Evolutionary conservation across 2,113 vertebrate genomes (phyloP).

Genomic region (Mastomys natalensis): DNA sequence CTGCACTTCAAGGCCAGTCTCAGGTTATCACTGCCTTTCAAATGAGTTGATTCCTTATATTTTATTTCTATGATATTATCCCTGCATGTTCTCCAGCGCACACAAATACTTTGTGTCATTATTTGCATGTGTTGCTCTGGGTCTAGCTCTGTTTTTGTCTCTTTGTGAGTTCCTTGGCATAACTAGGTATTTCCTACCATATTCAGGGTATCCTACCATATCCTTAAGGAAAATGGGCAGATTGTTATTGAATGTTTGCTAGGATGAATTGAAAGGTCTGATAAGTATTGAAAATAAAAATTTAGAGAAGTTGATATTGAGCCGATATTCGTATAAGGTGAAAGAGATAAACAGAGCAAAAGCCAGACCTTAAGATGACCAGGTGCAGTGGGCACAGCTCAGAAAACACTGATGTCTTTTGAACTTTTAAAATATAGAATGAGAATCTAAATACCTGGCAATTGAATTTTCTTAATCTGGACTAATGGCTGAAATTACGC

Average conservation of each 20-base stretch:
- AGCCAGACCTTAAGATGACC: background rate
- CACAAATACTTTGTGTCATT: background rate
- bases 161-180: background rate
- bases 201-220: background rate
- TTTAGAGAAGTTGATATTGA: background rate
- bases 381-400: background rate
- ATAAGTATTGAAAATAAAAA: background rate
- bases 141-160: background rate
- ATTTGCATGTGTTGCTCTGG: too few relatives aligned
- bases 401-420: background rate
- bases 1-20: background rate
- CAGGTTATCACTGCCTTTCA: background rate
- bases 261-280: background rate
- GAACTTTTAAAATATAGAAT: background rate
- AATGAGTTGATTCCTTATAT: background rate
- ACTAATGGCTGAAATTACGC: background rate
- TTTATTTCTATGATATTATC: background rate
- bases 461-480: constrained; percentile 7
- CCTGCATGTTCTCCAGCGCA: background rate
- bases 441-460: background rate
- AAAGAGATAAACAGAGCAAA: background rate
- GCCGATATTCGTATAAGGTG: background rate
- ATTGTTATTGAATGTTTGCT: background rate
- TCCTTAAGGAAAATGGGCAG: too few relatives aligned
- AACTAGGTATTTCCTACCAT: background rate